Conservation (phyloP, 2,113 vertebrate species). For the Cygnus atratus region DNA sequence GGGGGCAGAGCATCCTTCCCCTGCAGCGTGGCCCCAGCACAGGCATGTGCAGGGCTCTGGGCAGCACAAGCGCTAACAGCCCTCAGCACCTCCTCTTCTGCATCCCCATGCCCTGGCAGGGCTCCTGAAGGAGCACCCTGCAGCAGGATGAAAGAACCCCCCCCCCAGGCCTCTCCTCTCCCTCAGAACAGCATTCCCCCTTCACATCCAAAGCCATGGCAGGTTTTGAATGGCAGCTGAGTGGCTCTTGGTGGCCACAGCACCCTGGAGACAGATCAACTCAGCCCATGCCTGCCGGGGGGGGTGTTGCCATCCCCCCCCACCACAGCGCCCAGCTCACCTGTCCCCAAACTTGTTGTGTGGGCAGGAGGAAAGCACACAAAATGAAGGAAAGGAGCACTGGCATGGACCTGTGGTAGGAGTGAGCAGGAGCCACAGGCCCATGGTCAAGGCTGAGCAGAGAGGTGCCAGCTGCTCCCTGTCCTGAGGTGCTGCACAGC, state of each 20-base stretch:
- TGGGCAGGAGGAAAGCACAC: accelerated
- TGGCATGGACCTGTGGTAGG: neutral
- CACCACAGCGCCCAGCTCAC: neutral
- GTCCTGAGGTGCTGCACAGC: too few relatives aligned
- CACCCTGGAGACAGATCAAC: too few relatives aligned
- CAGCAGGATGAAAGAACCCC: neutral
- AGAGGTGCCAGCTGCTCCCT: too few relatives aligned
- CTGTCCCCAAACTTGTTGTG: neutral
- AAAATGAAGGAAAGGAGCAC: neutral
- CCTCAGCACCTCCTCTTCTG: neutral
- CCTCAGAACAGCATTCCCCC: neutral
- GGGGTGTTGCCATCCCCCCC: too few relatives aligned
- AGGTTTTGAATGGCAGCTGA: neutral
- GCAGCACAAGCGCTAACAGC: too few relatives aligned
- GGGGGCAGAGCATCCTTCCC: neutral
- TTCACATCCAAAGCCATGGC: neutral
- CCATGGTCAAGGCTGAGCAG: neutral
- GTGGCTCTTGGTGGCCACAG: neutral
- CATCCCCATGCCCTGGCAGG: neutral
- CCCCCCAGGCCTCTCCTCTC: neutral
- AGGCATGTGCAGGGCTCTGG: neutral
- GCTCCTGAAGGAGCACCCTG: neutral
- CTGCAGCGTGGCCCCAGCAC: accelerated
- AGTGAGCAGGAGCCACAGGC: neutral
- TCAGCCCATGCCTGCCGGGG: too few relatives aligned